Evolutionary conservation across 2,113 vertebrate genomes (phyloP).

Genomic region (Anguilla japonica): DNA sequence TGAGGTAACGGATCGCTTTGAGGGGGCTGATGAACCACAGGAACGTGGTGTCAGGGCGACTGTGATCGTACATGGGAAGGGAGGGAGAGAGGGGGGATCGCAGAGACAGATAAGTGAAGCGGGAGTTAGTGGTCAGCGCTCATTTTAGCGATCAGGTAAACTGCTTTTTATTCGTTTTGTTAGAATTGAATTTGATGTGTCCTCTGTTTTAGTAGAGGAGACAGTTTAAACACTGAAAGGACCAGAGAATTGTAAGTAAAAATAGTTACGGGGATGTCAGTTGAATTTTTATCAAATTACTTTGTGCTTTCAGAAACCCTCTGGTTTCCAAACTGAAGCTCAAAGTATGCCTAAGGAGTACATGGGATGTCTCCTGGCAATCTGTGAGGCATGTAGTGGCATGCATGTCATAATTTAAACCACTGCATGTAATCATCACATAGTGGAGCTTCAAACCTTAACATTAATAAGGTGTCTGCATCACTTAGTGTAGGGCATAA

Average conservation of each 20-base stretch:
- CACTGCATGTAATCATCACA: not conserved
- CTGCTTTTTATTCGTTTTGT: not conserved
- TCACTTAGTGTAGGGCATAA: not conserved
- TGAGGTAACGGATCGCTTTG: slow-evolving; percentile 86
- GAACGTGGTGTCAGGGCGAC: slow-evolving; percentile 86
- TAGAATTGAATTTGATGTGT: too few relatives aligned
- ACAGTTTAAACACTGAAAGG: too few relatives aligned
- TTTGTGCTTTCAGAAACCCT: too few relatives aligned
- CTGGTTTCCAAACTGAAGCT: too few relatives aligned
- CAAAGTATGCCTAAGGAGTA: not conserved
- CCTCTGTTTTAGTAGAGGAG: not conserved
- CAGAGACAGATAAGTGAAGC: not conserved
- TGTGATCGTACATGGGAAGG: slow-evolving; percentile 46
- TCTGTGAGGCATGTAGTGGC: too few relatives aligned
- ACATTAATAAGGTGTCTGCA: not conserved
- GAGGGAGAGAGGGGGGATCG: not conserved
- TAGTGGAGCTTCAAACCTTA: not conserved
- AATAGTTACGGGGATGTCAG: too few relatives aligned
- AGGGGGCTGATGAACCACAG: slow-evolving; percentile 91
- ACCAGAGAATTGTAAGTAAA: too few relatives aligned
- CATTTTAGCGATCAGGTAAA: not conserved
- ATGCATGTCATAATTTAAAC: not conserved
- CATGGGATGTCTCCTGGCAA: not conserved
- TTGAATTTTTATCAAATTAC: too few relatives aligned
- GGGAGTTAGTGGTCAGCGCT: not conserved